Base-by-base conservation (phyloP, 2,888 invertebrate genomes). In the Zygogramma bicolorata region DNA sequence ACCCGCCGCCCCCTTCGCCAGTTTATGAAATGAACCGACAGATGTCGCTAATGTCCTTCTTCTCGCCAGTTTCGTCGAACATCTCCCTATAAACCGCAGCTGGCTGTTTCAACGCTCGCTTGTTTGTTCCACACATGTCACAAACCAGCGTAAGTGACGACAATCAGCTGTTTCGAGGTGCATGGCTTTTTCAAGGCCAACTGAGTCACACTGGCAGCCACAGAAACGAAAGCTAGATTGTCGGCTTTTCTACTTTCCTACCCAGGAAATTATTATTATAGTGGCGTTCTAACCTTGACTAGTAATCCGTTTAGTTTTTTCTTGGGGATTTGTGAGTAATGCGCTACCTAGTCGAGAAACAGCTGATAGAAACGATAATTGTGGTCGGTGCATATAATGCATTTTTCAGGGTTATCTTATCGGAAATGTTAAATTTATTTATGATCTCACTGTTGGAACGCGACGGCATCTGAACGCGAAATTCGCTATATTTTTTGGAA, bases 171-270 rank as follows among this genome's bases (percentile, higher is more conserved):
- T 80, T 82, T 67, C 67, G 81, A 83, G 84, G 84, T 84, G 83
- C 80, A 82, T 83, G 82, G 82, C 81, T 82, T 81, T 80, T 84
- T 81, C 85, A 85, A 85, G 85, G 85, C 80, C 81, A 70, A 57
- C 65, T 82, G 83, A 82, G 78, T 83, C 83, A 82, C 74, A 72
- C 71, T 71, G 78, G 68, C 38, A 65, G 40, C 25, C 59, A 66
- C 63, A 42, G 68, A 62, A 31, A 46, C 63, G 20, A 63, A 22
- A 22, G 22, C 27, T 42, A 58, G 63, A 63, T 62, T 7, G 53
- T 29, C 40, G 31, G 25, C 53, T 53, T 53, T 20, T 10, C 20
- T 46, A 13, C 7, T 46, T 46, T 46, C 25, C 53, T 13, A 53
- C 53, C 27, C 25, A 22, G 53, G 53, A 53, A 53, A 53, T 27